These are phyloP conservation scores for Acanthacorydalis orientalis DNA, from an alignment of 2,888 invertebrate species.

Conservation along the genomic window DNA sequence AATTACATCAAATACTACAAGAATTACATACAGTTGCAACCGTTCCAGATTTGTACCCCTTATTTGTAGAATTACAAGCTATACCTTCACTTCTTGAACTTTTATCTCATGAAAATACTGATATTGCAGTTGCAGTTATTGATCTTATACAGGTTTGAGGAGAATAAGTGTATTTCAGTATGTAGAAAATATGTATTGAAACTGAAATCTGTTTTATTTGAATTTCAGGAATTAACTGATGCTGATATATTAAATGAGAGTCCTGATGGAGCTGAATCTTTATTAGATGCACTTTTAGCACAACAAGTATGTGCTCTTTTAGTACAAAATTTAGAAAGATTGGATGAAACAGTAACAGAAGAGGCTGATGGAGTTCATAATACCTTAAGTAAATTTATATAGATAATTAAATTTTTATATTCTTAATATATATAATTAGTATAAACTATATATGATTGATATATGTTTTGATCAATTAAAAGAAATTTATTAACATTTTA, in stretches of 20 bases:
- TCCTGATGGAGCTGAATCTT: constrained; percentile 72
- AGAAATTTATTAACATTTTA: too few species aligned
- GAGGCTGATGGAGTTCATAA: constrained; percentile 95
- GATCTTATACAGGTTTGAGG: constrained; percentile 32
- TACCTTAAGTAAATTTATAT: constrained; percentile 46
- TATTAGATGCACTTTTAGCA: constrained; percentile 76
- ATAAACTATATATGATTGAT: constrained; percentile 13
- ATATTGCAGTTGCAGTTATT: constrained; percentile 42
- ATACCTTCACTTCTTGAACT: constrained; percentile 84
- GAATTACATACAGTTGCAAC: constrained; percentile 90
- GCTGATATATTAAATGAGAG: constrained; percentile 91
- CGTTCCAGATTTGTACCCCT: constrained; percentile 84
- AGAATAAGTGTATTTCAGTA: not conserved
- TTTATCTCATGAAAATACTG: constrained; percentile 91
- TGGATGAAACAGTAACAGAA: constrained; percentile 86
- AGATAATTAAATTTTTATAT: constrained; percentile 14
- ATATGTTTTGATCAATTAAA: too few species aligned
- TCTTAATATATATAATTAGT: not conserved
- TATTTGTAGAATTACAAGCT: constrained; percentile 77
- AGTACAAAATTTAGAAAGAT: constrained; percentile 81
- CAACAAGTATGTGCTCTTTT: constrained; percentile 80
- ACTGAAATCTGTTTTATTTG: not conserved
- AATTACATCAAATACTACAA: constrained; percentile 60
- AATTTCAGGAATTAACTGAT: constrained; percentile 70
- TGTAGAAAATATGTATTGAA: not conserved